These are phyloP conservation scores for Sorex fumeus DNA, from an alignment of 2,113 vertebrate species.

Conservation along the genomic window DNA sequence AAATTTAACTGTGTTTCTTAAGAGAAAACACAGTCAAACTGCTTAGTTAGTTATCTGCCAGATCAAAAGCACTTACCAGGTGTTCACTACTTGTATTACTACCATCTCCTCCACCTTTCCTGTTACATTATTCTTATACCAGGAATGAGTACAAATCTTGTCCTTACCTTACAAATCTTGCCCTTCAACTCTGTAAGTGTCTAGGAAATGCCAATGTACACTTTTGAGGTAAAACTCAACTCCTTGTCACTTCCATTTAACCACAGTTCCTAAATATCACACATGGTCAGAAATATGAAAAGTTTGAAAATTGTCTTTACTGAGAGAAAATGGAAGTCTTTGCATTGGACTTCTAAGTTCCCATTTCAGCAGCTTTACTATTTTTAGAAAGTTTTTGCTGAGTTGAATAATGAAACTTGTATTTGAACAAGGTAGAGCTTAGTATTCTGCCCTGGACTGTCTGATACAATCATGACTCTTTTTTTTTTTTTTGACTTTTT, in stretches of 20 bases:
- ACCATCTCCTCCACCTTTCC: neutral
- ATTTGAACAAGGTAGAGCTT: slow-evolving; percentile 4
- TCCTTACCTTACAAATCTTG: neutral
- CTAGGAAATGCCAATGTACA: neutral
- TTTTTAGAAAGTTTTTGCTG: neutral
- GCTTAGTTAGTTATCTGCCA: neutral
- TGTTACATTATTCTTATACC: neutral
- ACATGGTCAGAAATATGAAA: neutral
- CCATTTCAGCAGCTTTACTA: neutral
- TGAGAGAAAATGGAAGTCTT: neutral
- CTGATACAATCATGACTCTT: neutral
- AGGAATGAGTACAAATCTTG: neutral
- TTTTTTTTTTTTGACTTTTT: too few species aligned
- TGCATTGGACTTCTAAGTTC: neutral
- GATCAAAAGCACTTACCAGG: neutral
- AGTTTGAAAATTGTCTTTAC: neutral
- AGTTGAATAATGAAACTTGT: neutral
- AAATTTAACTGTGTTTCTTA: neutral
- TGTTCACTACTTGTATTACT: neutral
- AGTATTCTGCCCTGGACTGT: neutral
- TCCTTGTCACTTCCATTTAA: neutral
- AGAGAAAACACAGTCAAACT: neutral
- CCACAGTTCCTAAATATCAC: neutral
- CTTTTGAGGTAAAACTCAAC: neutral
- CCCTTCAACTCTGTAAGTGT: neutral